phyloP scores from a whole-genome alignment of 2,113 vertebrate species.

The Agelaius tricolor region DNA sequence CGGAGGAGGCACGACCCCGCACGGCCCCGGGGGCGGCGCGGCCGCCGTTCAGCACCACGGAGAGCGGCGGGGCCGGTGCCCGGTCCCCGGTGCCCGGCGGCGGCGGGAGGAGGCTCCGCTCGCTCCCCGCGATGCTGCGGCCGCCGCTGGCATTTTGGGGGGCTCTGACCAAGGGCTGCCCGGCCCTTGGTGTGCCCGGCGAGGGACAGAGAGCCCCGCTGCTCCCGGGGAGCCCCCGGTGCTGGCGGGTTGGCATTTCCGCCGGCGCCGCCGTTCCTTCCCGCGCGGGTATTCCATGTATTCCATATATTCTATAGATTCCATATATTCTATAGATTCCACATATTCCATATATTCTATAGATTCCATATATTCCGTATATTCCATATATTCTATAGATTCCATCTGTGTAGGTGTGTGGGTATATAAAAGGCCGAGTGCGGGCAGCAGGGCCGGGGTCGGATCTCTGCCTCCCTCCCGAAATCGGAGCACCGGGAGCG shows the following conservation, averaged over 20 bases:
- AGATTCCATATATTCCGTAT: too few species aligned
- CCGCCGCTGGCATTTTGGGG: background rate
- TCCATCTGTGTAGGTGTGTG: rapidly evolving
- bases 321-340: too few species aligned
- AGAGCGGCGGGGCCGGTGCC: conserved; percentile 29
- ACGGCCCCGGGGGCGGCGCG: background rate
- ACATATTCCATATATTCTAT: rapidly evolving
- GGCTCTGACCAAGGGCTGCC: background rate
- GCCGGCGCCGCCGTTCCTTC: background rate
- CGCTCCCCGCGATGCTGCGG: background rate
- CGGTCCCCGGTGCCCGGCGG: background rate
- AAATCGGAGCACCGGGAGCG: background rate
- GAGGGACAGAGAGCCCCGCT: background rate
- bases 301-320: rapidly evolving
- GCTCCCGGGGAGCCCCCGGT: background rate
- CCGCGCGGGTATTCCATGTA: rapidly evolving
- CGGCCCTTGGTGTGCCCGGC: background rate
- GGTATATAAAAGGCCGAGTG: too few species aligned
- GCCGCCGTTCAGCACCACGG: conserved; percentile 50
- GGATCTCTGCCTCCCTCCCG: background rate
- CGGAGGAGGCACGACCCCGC: background rate
- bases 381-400: rapidly evolving
- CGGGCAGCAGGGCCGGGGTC: background rate
- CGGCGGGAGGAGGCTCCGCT: background rate
- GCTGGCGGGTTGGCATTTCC: background rate